Evolutionary conservation across 2,888 invertebrate species (phyloP).

Genomic region (Nasonovia ribisnigri): DNA sequence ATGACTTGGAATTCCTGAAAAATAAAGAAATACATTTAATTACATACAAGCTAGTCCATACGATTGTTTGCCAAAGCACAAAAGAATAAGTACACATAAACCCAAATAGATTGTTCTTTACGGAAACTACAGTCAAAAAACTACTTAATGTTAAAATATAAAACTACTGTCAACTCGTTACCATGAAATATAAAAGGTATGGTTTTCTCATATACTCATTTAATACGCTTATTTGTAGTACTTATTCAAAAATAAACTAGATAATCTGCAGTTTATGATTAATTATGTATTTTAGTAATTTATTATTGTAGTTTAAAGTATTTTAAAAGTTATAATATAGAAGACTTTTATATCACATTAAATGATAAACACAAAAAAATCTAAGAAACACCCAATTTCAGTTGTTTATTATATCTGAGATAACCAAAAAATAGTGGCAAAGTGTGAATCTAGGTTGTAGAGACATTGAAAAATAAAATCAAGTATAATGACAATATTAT

Average conservation of each 20-base stretch:
- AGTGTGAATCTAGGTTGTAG: too few relatives aligned
- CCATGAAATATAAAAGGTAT: not conserved
- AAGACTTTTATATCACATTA: not conserved
- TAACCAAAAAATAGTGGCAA: not conserved
- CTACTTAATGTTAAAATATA: not conserved
- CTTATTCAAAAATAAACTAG: not conserved
- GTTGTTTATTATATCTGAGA: not conserved
- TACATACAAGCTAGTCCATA: not conserved
- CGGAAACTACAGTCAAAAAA: not conserved
- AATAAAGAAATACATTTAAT: conserved; percentile 34
- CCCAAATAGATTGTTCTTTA: not conserved
- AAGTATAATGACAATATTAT: too few relatives aligned
- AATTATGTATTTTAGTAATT: not conserved
- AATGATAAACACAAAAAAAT: not conserved
- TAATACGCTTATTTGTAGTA: not conserved
- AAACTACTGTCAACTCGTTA: not conserved
- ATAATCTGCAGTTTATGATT: not conserved
- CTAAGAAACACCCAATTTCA: too few relatives aligned
- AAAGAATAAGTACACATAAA: not conserved
- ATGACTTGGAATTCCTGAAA: conserved; percentile 91
- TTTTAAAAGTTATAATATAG: not conserved
- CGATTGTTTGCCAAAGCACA: not conserved
- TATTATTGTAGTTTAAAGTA: not conserved
- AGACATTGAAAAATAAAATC: too few relatives aligned
- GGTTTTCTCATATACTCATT: not conserved